phyloP scores from a whole-genome alignment of 2,797 vertebrate genomes.

The Eleutherodactylus coqui region DNA sequence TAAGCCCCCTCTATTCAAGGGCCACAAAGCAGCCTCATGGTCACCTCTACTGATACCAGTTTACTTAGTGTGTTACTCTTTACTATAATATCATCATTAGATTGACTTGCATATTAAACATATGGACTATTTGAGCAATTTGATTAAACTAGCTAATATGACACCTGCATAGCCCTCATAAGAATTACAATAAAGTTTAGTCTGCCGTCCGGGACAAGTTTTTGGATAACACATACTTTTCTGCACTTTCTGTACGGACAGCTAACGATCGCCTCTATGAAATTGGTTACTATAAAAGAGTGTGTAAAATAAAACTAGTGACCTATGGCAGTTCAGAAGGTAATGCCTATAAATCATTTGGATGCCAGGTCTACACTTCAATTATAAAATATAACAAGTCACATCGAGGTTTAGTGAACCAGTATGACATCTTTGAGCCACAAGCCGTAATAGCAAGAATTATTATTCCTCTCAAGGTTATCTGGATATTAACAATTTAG shows the following conservation, averaged over 20 bases:
- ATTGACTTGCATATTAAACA: neutral
- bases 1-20: too few species aligned
- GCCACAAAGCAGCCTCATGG: too few species aligned
- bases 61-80: neutral
- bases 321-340: neutral
- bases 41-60: too few species aligned
- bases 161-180: too few species aligned
- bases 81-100: neutral
- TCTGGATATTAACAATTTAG: neutral
- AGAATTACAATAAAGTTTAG: neutral
- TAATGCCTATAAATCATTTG: slow-evolving; percentile 1
- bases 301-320: neutral
- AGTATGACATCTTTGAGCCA: neutral
- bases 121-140: too few species aligned
- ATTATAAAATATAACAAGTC: neutral
- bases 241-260: neutral
- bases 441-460: neutral
- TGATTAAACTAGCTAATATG: too few species aligned
- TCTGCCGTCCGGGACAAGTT: neutral
- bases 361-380: neutral
- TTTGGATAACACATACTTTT: neutral
- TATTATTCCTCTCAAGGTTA: neutral
- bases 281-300: neutral
- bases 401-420: neutral
- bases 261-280: neutral